phyloP scores from a whole-genome alignment of 2,888 invertebrate species.

The Microdon myrmicae region DNA sequence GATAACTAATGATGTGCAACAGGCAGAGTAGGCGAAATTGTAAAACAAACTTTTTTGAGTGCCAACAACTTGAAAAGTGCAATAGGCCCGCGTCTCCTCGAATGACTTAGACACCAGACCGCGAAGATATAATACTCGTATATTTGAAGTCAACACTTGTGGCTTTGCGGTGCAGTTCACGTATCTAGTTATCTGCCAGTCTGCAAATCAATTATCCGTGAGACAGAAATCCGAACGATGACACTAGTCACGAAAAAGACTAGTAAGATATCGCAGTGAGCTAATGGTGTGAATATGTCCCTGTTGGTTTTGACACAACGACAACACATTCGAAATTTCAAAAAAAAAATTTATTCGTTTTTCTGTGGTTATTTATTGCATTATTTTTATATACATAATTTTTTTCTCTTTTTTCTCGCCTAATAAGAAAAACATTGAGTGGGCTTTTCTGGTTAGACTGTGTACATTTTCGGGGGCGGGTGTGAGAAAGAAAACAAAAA shows the following conservation, averaged over 20 bases:
- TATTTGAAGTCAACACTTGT: slow-evolving; percentile 44
- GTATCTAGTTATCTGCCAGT: slow-evolving; percentile 33
- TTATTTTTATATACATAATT: too few relatives aligned
- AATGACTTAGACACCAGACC: slow-evolving; percentile 11
- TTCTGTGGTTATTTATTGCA: too few relatives aligned
- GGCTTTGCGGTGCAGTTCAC: slow-evolving; percentile 17
- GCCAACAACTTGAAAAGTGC: slow-evolving; percentile 15
- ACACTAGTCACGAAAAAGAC: slow-evolving; percentile 20
- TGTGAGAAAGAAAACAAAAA: background rate
- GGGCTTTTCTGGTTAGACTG: slow-evolving; percentile 25
- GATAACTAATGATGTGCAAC: slow-evolving; percentile 13
- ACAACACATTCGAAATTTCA: slow-evolving; percentile 11
- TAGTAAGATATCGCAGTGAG: slow-evolving; percentile 12
- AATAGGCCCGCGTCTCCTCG: slow-evolving; percentile 6
- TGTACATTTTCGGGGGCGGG: slow-evolving; percentile 9
- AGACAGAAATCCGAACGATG: slow-evolving; percentile 17
- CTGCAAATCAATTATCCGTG: slow-evolving; percentile 31
- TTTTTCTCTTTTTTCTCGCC: slow-evolving; percentile 19
- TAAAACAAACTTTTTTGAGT: slow-evolving; percentile 1
- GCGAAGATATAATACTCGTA: background rate
- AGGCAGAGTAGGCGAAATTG: background rate
- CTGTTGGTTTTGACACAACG: background rate
- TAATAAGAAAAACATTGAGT: slow-evolving; percentile 24
- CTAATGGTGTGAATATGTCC: slow-evolving; percentile 3
- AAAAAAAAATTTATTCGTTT: slow-evolving; percentile 12